Evolutionary conservation across 2,113 vertebrate species (phyloP), one percentile per base, ranked within the genome.

Genomic region (Trematomus loennbergii): DNA sequence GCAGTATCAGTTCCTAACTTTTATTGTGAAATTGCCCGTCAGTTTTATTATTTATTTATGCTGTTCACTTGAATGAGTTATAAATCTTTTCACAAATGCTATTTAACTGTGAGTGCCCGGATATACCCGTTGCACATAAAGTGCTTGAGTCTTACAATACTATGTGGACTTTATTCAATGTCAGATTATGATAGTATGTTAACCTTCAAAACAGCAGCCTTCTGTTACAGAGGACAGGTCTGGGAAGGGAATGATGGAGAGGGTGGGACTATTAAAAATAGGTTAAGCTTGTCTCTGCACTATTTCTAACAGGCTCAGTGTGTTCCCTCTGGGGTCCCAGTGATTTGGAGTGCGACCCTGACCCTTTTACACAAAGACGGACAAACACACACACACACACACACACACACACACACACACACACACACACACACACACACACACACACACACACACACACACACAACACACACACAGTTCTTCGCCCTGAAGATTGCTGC

Each of bases 221-320:
- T 83, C 77, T 84, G 86, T 85, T 79, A 74, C 59, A 71, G 82
- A 88, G 84, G 88, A 90, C 83, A 82, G 81, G 79, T 80, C 70
- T 52, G 33, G 68, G 65, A 87, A 85, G 70, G 65, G 55, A 54
- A 87, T 86, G 88, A 89, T 83, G 75, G 83, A 90, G 89, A 83
- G 71, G 83, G 76, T 77, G 72, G 72, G 72, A 86, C 83, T 90
- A 91, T 92, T 93, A 93, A 89, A 91, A 93, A 93, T 88, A 89
- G 89, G 90, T 91, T 93, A 93, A 88, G 90, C 91, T 86, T 90
- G 78, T 90, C 83, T 89, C 87, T 75, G 86, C 89, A 82, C 82
- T 90, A 90, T 93, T 92, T 86, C 86, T 88, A 91, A 91, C 87
- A 75, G 84, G 74, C 88, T 87, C 85, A 67, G 77, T 88, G 82